Conservation (phyloP, 2,113 vertebrate genomes). For the Solea solea region DNA sequence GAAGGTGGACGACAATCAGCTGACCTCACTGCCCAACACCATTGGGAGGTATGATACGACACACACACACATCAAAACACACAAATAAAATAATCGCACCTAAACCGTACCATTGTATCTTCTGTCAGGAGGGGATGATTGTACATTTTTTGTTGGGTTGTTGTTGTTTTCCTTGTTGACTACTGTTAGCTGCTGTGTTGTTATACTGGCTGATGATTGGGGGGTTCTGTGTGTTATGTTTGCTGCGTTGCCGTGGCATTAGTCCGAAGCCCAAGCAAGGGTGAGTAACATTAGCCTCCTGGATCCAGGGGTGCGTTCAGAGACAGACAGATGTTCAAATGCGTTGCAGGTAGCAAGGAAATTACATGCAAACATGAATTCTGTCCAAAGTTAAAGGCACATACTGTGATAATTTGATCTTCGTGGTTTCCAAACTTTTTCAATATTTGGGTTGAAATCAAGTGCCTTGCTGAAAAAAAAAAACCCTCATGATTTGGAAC, state of each 20-base stretch:
- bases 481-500: no score
- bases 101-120: constrained; percentile 7
- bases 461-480: no score
- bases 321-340: constrained; percentile 55
- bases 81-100: constrained; percentile 1
- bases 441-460: no score
- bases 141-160: constrained; percentile 44
- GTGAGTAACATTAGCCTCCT: constrained; percentile 77
- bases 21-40: constrained; percentile 93
- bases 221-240: constrained; percentile 78
- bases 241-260: constrained; percentile 75
- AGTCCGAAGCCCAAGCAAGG: constrained; percentile 80
- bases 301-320: constrained; percentile 69
- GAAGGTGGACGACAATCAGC: constrained; percentile 99
- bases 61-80: not conserved
- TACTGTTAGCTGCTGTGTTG: constrained; percentile 55
- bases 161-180: constrained; percentile 55
- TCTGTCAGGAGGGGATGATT: constrained; percentile 15
- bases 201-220: constrained; percentile 70
- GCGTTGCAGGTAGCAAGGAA: constrained; percentile 42
- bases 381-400: not conserved
- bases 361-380: constrained; percentile 61
- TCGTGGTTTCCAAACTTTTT: no score
- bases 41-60: constrained; percentile 91
- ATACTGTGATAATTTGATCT: no score